Percentiles rank a stretch among this genome's conserved stretches.
Evolutionary conservation across 2,888 invertebrate species (phyloP).

Genomic region (Drosophila fulvimacula): DNA sequence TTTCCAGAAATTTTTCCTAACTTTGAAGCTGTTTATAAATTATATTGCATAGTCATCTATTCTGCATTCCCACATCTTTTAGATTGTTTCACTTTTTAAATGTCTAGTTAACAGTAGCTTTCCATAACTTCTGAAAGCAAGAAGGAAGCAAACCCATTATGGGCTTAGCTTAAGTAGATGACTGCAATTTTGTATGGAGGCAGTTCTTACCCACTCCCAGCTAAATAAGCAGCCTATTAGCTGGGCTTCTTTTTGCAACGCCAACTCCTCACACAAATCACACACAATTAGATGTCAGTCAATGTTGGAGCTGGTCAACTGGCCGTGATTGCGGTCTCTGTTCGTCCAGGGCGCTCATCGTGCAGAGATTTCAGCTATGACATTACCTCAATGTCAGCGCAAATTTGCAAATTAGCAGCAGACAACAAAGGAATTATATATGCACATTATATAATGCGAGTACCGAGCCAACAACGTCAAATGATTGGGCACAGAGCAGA

Average conservation of each 20-base stretch:
- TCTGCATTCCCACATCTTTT: background rate
- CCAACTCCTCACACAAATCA: conserved; percentile 41
- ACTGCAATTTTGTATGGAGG: conserved; percentile 51
- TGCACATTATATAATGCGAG: conserved; percentile 68
- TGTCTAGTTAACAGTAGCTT: background rate
- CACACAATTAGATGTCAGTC: conserved; percentile 70
- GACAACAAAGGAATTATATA: conserved; percentile 77
- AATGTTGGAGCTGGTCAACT: conserved; percentile 44
- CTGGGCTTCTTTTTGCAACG: conserved; percentile 39
- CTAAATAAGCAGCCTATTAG: conserved; percentile 47
- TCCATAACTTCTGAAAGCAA: conserved; percentile 4
- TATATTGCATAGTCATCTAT: background rate
- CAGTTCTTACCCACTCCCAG: conserved; percentile 28
- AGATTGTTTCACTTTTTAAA: background rate
- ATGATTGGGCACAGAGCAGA: conserved; percentile 25
- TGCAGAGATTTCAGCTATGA: conserved; percentile 54
- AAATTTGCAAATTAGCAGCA: conserved; percentile 70
- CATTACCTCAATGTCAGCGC: conserved; percentile 72
- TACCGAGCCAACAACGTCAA: conserved; percentile 52
- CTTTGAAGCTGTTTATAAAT: background rate
- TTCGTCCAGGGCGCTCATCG: conserved; percentile 6
- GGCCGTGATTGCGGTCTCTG: conserved; percentile 27
- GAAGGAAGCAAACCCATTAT: conserved; percentile 8
- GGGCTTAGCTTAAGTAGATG: conserved; percentile 46
- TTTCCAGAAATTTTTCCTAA: no score